Evolutionary conservation across 2,888 invertebrate species (phyloP).

Genomic region (Caenorhabditis sp.): DNA sequence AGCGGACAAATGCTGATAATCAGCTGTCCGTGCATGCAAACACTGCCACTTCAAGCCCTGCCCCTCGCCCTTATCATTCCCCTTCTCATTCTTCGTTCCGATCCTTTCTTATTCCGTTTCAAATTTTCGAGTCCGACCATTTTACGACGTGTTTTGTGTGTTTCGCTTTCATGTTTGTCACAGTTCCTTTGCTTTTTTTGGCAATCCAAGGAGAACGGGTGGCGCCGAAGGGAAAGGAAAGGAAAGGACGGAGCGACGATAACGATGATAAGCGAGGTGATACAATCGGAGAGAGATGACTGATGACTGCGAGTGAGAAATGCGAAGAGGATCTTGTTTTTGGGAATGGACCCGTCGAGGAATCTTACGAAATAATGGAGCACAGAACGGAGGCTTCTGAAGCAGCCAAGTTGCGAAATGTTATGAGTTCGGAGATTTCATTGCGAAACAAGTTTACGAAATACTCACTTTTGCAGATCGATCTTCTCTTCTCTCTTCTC

Average conservation of each 20-base stretch:
- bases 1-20: constrained; percentile 2
- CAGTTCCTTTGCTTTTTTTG: not conserved
- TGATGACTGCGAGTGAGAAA: constrained; percentile 14
- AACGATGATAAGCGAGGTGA: constrained; percentile 35
- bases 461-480: not conserved
- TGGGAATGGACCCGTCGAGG: constrained; percentile 6
- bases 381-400: not conserved
- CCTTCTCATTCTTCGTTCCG: not conserved
- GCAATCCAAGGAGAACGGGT: not conserved
- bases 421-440: not conserved
- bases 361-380: too few relatives aligned
- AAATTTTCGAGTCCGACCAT: constrained; percentile 19
- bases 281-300: constrained; percentile 27
- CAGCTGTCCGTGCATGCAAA: not conserved
- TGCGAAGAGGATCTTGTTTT: not conserved
- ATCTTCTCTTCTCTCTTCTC: not conserved
- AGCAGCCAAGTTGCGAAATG: not conserved
- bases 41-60: constrained; percentile 7
- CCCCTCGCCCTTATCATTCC: not conserved
- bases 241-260: not conserved
- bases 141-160: constrained; percentile 29
- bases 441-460: not conserved
- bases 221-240: not conserved
- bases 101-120: not conserved
- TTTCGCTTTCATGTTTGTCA: not conserved